Conservation (phyloP, 2,113 vertebrate species). For the Eptatretus burgeri region DNA sequence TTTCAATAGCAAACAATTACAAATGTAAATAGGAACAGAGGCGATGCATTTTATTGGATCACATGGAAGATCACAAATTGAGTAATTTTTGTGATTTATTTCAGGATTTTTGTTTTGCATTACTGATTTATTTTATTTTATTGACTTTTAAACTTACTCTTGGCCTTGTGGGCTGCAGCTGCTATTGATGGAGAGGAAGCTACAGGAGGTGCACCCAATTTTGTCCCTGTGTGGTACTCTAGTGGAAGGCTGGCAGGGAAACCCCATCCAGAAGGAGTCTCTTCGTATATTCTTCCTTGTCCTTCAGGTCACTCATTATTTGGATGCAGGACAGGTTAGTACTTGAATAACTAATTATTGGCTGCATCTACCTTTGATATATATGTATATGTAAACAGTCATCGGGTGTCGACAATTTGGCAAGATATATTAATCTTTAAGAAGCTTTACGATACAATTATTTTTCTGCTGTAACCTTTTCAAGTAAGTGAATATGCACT, state of each 20-base stretch:
- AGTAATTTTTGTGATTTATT: neutral
- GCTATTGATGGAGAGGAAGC: constrained; percentile 78
- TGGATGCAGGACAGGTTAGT: constrained; percentile 75
- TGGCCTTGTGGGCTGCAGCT: constrained; percentile 19
- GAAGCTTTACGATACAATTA: no score
- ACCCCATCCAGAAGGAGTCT: constrained; percentile 95
- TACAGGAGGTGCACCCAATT: constrained; percentile 77
- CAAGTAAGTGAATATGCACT: no score
- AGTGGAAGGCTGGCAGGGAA: constrained; percentile 97
- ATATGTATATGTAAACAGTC: no score
- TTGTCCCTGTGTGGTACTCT: constrained; percentile 82
- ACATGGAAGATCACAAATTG: no score
- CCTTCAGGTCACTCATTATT: constrained; percentile 83
- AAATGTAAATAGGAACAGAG: no score
- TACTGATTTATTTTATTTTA: neutral
- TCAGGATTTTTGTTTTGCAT: neutral
- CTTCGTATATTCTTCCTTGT: constrained; percentile 80
- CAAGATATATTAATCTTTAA: no score
- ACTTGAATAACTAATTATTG: rapidly evolving
- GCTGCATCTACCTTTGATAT: no score
- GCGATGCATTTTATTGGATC: no score
- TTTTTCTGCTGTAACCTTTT: no score
- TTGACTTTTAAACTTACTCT: neutral
- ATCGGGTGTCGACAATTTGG: no score
- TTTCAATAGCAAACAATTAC: no score